Conservation (phyloP, 2,797 vertebrate genomes). For the Platalea minor region DNA sequence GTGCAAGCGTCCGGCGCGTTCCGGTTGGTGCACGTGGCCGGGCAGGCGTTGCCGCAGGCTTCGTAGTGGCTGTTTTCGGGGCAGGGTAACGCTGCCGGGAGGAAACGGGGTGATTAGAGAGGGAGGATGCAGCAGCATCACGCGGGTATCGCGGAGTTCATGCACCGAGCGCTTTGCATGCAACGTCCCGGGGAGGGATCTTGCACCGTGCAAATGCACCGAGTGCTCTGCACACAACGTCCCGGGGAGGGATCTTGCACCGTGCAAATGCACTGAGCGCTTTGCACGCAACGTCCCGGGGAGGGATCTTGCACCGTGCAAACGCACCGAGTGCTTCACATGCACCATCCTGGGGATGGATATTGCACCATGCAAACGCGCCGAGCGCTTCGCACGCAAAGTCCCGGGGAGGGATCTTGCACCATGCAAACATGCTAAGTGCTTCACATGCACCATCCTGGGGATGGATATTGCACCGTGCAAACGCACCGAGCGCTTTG, state of each 20-base stretch:
- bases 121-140: background rate
- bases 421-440: no score
- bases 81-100: conserved; percentile 76
- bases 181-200: background rate
- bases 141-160: rapidly evolving
- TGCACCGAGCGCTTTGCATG: rapidly evolving
- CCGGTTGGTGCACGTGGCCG: conserved; percentile 72
- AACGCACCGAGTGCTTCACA: background rate
- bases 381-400: no score
- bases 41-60: conserved; percentile 77
- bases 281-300: background rate
- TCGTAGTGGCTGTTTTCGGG: conserved; percentile 82
- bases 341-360: background rate
- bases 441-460: rapidly evolving
- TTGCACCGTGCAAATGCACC: no score
- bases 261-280: rapidly evolving
- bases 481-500: background rate
- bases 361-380: no score
- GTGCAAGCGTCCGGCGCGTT: conserved; percentile 55
- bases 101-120: background rate
- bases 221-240: no score
- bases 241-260: no score
- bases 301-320: rapidly evolving
- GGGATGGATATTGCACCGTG: no score
- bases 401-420: no score